phyloP scores from a whole-genome alignment of 2,113 vertebrate genomes.

The Nannospalax galili region DNA sequence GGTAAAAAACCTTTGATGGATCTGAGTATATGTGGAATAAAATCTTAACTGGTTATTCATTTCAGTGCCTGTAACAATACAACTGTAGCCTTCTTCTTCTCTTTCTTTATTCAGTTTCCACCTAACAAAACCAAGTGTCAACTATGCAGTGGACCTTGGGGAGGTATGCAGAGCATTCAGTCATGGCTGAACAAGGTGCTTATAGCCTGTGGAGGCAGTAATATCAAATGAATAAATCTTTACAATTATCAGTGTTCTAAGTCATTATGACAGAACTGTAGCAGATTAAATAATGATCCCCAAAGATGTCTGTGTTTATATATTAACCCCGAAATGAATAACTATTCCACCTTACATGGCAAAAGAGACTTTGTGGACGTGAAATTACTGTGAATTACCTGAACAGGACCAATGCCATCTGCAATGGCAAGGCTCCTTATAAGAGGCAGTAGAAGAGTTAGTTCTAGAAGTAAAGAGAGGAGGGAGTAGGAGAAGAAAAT shows the following conservation, averaged over 20 bases:
- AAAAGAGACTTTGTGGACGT: conserved; percentile 6
- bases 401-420: neutral
- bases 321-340: neutral
- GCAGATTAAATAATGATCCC: neutral
- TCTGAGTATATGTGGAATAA: neutral
- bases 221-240: neutral
- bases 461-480: neutral
- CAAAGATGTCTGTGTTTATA: neutral
- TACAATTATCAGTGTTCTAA: neutral
- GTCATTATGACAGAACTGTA: neutral
- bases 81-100: neutral
- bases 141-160: neutral
- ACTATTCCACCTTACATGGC: neutral
- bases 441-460: neutral
- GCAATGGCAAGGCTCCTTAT: neutral
- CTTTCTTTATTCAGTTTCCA: neutral
- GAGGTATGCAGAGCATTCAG: neutral
- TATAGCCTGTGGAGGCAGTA: neutral
- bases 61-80: conserved; percentile 1
- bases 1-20: neutral
- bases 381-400: neutral
- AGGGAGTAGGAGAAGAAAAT: no score
- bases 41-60: conserved; percentile 1
- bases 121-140: neutral
- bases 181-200: neutral